These are phyloP conservation scores for Keiferia lycopersicella DNA, from an alignment of 2,888 invertebrate species.

Conservation along the genomic window DNA sequence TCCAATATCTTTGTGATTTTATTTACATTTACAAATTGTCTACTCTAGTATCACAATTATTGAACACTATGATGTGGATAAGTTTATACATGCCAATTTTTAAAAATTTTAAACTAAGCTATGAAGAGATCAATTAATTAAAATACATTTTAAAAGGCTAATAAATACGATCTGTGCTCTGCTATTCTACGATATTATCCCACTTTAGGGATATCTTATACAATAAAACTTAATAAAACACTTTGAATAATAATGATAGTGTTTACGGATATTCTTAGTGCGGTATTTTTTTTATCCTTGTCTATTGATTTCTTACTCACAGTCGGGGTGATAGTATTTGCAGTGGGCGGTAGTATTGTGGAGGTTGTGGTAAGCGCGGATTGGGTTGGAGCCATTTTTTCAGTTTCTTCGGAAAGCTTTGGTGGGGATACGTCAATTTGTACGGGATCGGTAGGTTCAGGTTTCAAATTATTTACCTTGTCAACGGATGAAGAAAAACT, in stretches of 20 bases:
- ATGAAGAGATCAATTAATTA: conserved; percentile 36
- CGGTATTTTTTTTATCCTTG: conserved; percentile 1
- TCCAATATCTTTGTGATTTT: conserved; percentile 26
- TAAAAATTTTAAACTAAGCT: conserved; percentile 29
- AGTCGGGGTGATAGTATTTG: not conserved
- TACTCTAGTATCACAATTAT: conserved; percentile 59
- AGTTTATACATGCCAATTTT: conserved; percentile 34
- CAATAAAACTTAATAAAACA: not conserved
- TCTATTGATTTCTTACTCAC: not conserved
- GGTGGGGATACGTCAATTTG: not conserved
- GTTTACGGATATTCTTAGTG: not conserved
- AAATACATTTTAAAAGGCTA: conserved; percentile 5
- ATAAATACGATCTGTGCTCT: conserved; percentile 5
- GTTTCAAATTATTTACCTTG: not conserved
- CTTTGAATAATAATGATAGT: not conserved
- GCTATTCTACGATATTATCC: not conserved
- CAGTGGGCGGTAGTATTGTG: not conserved
- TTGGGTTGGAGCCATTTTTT: not conserved
- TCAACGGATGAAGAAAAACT: not conserved
- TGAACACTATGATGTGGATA: conserved; percentile 44
- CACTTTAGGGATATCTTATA: not conserved
- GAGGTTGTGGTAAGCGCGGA: not conserved
- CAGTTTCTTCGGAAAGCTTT: not conserved
- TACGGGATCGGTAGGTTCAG: not conserved
- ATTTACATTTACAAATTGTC: conserved; percentile 32